These are phyloP conservation scores for Tyrannus savana DNA, from an alignment of 2,113 vertebrate species.

Conservation along the genomic window DNA sequence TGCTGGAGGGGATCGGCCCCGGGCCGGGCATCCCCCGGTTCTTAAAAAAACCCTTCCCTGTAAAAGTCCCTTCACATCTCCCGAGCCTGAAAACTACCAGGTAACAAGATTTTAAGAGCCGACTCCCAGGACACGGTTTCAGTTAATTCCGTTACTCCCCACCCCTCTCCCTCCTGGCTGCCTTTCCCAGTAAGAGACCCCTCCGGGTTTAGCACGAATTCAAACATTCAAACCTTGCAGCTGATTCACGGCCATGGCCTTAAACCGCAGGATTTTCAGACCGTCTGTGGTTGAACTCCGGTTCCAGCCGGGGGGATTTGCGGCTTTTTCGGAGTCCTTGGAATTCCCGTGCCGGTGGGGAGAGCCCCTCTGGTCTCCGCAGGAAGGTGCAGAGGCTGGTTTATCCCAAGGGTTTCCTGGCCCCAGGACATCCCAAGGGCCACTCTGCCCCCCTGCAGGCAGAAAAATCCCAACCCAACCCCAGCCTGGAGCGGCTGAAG, in stretches of 20 bases:
- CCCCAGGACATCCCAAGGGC: background rate
- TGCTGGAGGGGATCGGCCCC: accelerated
- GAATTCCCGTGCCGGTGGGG: background rate
- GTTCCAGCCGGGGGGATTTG: background rate
- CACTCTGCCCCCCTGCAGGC: background rate
- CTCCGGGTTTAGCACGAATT: background rate
- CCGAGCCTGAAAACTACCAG: background rate
- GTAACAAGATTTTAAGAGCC: background rate
- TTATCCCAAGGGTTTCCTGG: background rate
- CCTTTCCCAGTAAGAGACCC: background rate
- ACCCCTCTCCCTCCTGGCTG: background rate
- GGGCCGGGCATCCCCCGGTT: accelerated
- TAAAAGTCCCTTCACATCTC: background rate
- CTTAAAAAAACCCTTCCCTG: background rate
- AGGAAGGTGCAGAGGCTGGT: background rate
- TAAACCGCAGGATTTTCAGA: background rate
- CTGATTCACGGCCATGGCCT: background rate
- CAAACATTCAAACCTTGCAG: constrained; percentile 37
- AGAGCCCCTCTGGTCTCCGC: background rate
- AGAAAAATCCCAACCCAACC: background rate
- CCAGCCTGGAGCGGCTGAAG: background rate
- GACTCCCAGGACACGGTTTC: background rate
- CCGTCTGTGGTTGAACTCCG: background rate
- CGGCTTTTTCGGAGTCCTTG: background rate
- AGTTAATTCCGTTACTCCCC: background rate